Conservation (phyloP, 2,888 invertebrate genomes). For the Lycia hirtaria region DNA sequence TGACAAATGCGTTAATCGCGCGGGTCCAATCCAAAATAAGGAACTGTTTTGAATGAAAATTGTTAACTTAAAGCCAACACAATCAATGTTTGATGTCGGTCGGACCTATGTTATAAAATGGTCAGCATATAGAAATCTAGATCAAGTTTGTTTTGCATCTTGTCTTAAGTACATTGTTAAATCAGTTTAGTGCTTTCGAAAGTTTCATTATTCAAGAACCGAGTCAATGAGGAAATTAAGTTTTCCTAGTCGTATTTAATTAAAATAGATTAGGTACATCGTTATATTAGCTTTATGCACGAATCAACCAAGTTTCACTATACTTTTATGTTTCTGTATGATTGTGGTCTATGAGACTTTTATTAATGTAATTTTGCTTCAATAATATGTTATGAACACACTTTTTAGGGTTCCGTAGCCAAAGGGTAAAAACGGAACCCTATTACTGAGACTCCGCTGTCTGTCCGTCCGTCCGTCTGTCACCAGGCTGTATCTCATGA, state of each 20-base stretch:
- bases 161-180: slow-evolving; percentile 5
- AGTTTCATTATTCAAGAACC: slow-evolving; percentile 6
- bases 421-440: no score
- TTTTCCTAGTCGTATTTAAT: slow-evolving; percentile 4
- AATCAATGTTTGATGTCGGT: background rate
- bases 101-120: slow-evolving; percentile 1
- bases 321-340: slow-evolving; percentile 11
- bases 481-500: no score
- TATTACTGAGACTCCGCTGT: no score
- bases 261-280: slow-evolving; percentile 5
- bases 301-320: background rate
- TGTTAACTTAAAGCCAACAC: background rate
- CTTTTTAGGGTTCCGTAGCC: no score
- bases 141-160: slow-evolving; percentile 2
- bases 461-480: no score
- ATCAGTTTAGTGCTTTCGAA: slow-evolving; percentile 14
- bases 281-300: slow-evolving; percentile 14
- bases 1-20: no score
- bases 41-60: no score
- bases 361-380: no score
- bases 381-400: no score
- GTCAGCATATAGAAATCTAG: slow-evolving; percentile 8
- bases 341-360: no score
- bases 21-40: no score
- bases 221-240: slow-evolving; percentile 3